phyloP scores from a whole-genome alignment of 2,113 vertebrate species.

The Neogale vison region DNA sequence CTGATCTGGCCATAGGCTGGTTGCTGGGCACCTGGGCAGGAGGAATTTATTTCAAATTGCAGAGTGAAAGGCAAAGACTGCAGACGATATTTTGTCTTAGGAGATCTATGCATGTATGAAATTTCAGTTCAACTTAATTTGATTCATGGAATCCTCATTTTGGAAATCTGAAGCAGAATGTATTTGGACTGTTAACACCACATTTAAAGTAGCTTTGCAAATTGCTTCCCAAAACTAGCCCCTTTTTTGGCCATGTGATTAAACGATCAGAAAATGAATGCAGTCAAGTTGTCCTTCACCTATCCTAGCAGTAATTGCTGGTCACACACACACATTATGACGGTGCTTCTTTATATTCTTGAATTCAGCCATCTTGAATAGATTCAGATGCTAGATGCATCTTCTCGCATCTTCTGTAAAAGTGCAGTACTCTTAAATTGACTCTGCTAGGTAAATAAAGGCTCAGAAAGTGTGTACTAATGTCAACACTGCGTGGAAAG shows the following conservation, averaged over 20 bases:
- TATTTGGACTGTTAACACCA: background rate
- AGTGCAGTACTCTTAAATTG: background rate
- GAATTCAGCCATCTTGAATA: background rate
- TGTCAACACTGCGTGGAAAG: background rate
- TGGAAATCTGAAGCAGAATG: background rate
- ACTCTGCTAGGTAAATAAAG: background rate
- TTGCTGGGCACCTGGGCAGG: background rate
- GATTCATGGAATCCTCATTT: background rate
- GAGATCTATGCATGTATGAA: background rate
- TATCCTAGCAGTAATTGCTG: background rate
- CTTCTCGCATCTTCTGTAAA: background rate
- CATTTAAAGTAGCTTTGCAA: conserved; percentile 22
- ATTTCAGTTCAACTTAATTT: background rate
- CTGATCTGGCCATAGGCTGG: background rate
- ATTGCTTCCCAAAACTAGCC: background rate
- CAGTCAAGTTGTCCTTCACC: background rate
- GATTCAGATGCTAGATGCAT: background rate
- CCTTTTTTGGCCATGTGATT: background rate
- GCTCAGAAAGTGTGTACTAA: background rate
- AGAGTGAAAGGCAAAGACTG: background rate
- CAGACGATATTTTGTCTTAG: background rate
- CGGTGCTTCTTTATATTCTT: background rate
- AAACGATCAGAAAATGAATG: background rate
- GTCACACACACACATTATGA: background rate
- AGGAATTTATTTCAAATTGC: background rate